Conservation (phyloP, 2,888 invertebrate genomes). For the Drosophila phalerata region DNA sequence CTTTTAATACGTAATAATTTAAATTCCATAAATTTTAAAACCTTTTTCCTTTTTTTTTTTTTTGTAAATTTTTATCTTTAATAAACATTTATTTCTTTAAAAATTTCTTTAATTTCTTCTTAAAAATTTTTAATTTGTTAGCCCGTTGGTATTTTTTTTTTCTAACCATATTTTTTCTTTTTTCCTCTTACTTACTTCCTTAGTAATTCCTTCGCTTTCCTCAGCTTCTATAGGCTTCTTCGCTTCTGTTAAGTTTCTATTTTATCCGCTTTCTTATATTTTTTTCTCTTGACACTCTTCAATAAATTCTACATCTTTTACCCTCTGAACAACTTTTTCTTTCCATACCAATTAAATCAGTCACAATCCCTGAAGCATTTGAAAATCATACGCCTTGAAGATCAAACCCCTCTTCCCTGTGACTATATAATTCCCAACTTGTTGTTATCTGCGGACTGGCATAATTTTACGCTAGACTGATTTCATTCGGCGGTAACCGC, state of each 20-base stretch:
- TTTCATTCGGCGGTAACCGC: slow-evolving; percentile 51
- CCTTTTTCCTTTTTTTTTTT: background rate
- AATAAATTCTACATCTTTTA: slow-evolving; percentile 49
- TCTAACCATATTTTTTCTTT: background rate
- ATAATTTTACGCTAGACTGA: slow-evolving; percentile 75
- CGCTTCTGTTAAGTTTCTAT: background rate
- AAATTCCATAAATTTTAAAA: too few species aligned
- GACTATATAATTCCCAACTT: slow-evolving; percentile 3
- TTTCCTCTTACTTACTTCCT: background rate
- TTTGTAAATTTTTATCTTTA: background rate
- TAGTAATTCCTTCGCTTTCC: background rate
- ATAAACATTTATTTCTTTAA: background rate
- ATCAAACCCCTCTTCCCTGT: slow-evolving; percentile 13
- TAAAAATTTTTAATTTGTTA: background rate
- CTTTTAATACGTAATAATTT: too few species aligned
- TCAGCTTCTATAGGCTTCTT: background rate
- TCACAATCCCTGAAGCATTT: slow-evolving; percentile 67
- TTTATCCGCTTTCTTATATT: slow-evolving; percentile 14
- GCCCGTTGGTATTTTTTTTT: background rate
- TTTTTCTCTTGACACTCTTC: slow-evolving; percentile 8
- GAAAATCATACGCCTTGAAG: slow-evolving; percentile 57
- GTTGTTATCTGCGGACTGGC: slow-evolving; percentile 64
- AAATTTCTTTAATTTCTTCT: background rate
- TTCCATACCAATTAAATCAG: slow-evolving; percentile 64
- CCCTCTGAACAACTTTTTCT: slow-evolving; percentile 30